These are phyloP conservation scores for Camptogramma bilineatum DNA, from an alignment of 2,888 invertebrate species.

Conservation along the genomic window DNA sequence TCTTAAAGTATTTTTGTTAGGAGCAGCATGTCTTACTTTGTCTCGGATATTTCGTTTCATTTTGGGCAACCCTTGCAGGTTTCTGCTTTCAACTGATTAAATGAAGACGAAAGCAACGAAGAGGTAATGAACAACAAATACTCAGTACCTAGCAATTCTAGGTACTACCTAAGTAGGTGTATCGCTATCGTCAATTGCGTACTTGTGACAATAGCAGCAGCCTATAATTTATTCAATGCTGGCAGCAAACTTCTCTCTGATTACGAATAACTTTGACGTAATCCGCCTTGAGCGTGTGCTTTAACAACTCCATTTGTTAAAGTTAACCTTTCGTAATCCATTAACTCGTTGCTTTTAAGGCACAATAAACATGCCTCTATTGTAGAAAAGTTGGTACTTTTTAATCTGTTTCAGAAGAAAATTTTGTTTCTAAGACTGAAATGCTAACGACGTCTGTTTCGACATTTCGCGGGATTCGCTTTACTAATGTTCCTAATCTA, in stretches of 20 bases:
- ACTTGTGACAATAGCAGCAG: constrained; percentile 2
- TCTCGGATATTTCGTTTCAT: neutral
- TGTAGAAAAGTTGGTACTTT: constrained; percentile 38
- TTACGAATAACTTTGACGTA: constrained; percentile 33
- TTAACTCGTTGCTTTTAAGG: constrained; percentile 42
- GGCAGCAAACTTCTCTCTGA: constrained; percentile 21
- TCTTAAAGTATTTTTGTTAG: neutral
- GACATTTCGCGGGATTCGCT: constrained; percentile 28
- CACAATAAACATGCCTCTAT: constrained; percentile 39
- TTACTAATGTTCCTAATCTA: constrained; percentile 19
- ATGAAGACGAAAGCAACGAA: neutral
- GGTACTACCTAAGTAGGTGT: neutral
- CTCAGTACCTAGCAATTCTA: neutral
- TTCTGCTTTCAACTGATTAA: neutral
- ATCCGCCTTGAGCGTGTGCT: constrained; percentile 37
- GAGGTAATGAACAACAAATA: neutral
- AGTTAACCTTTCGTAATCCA: constrained; percentile 47
- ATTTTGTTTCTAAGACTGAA: constrained; percentile 35
- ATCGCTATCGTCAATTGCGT: neutral
- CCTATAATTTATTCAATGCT: constrained; percentile 17
- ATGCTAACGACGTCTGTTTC: constrained; percentile 38
- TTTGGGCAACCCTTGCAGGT: neutral
- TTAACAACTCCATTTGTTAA: constrained; percentile 43
- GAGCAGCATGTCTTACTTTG: neutral
- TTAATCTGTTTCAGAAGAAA: constrained; percentile 39